These are phyloP conservation scores for Dorcus hopei DNA, from an alignment of 2,888 invertebrate genomes.

Conservation along the genomic window DNA sequence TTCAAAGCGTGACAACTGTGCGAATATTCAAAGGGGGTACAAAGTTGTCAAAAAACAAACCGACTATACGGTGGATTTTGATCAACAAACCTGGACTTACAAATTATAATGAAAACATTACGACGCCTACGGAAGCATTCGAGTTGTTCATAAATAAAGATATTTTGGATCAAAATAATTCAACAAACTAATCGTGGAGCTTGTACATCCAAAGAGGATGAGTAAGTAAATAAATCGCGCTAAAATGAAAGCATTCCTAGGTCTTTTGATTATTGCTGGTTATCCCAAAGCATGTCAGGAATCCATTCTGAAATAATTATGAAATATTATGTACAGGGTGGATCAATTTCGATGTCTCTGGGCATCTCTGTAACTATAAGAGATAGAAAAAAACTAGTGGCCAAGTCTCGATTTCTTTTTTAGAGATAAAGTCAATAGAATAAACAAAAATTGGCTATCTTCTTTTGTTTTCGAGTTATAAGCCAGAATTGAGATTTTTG, in stretches of 20 bases:
- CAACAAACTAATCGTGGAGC: not conserved
- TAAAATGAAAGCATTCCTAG: not conserved
- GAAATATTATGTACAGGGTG: too few relatives aligned
- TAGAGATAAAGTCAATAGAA: too few relatives aligned
- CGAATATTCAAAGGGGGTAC: not conserved
- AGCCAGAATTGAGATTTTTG: too few relatives aligned
- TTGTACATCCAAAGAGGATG: not conserved
- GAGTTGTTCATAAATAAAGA: not conserved
- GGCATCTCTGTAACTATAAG: too few relatives aligned
- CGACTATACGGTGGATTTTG: not conserved
- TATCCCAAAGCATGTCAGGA: not conserved
- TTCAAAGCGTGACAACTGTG: not conserved
- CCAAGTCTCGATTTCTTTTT: too few relatives aligned
- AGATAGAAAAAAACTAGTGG: too few relatives aligned
- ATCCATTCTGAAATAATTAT: not conserved
- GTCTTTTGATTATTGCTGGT: not conserved
- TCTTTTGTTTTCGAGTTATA: too few relatives aligned
- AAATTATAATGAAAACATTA: not conserved
- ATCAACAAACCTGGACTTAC: not conserved
- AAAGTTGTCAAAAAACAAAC: not conserved
- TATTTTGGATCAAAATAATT: not conserved
- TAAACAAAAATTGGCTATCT: too few relatives aligned
- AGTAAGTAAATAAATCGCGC: not conserved
- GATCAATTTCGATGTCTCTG: too few relatives aligned
- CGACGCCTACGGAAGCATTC: not conserved